Evolutionary conservation across 2,888 invertebrate species (phyloP), one percentile per base, ranked within the genome.

Genomic region (Lepidonotus clava): DNA sequence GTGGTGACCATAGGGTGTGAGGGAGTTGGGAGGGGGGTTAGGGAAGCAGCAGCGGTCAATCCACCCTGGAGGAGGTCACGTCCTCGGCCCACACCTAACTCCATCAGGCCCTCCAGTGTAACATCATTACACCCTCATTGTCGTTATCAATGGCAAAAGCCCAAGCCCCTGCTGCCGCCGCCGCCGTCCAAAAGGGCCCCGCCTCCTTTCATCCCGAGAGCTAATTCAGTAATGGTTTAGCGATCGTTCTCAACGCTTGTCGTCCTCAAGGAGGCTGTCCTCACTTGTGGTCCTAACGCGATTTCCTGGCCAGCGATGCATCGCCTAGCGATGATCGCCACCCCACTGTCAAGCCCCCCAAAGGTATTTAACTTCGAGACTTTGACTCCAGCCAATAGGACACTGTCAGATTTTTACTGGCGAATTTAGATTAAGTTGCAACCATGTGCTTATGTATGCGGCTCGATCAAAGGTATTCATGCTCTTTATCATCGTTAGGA

Each of bases 211-310:
- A 71, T 34, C 71, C 14, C 14, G 36, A 38, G 71, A 14, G 71
- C 38, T 71, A 71, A 71, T 71, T 71, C 71, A 38, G 71, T 71
- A 71, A 71, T 71, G 71, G 71, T 71, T 71, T 71, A 71, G 71
- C 38, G 71, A 71, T 34, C 71, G 38, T 34, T 21, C 21, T n/a
- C 71, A 38, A 38, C 71, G 18, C 71, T 18, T 32, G 21, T 38
- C 71, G 38, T 2, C 36, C 36, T 34, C 36, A 71, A 38, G 71
- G 36, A 8, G 46, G 46, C 46, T 18, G 8, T 11, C 46, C 46
- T 11, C 46, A 8, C 46, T 46, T 18, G 8, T 18, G 8, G 8
- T 46, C 46, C 71, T 71, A 71, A 71, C 38, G 71, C 71, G 36
- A 38, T 71, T 71, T 71, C 71, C 71, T n/a, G 36, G 71, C 38